Percentiles rank a stretch among this genome's conserved stretches.
Conservation (phyloP, 2,113 vertebrate genomes). For the Hepsetus odoe region DNA sequence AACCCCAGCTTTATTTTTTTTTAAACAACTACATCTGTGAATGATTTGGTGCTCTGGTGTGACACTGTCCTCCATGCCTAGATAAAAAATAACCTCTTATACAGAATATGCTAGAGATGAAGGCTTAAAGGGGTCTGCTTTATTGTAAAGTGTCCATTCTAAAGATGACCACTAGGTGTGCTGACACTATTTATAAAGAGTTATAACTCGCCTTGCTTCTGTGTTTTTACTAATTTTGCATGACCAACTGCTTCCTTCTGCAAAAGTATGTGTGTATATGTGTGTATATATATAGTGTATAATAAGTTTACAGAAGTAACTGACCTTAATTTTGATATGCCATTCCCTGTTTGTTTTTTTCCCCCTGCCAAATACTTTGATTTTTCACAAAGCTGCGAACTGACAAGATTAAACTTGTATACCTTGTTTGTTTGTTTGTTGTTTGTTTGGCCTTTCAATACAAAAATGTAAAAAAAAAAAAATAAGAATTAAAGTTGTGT, state of each 20-base stretch:
- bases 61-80: too few species aligned
- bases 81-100: conserved; percentile 10
- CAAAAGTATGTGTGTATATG: background rate
- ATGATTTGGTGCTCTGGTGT: conserved; percentile 27
- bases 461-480: conserved; percentile 5
- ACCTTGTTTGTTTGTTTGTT: conserved; percentile 22
- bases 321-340: conserved; percentile 30
- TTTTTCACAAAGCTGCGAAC: conserved; percentile 13
- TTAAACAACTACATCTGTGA: conserved; percentile 15
- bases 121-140: conserved; percentile 19
- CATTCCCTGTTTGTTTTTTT: conserved; percentile 31
- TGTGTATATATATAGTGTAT: too few species aligned
- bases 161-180: conserved; percentile 47
- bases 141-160: conserved; percentile 21
- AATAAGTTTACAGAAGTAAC: conserved; percentile 34
- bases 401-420: background rate
- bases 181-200: conserved; percentile 18
- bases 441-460: conserved; percentile 38
- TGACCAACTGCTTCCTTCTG: background rate
- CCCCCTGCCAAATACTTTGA: conserved; percentile 1
- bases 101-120: conserved; percentile 24
- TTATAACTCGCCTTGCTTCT: background rate
- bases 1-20: background rate
- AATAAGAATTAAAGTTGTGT: conserved; percentile 20
- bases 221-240: conserved; percentile 30